A percentile compares a stretch with the other conserved stretches of the same genome.
phyloP scores from a whole-genome alignment of 2,113 vertebrate species.

The Oxyura jamaicensis region DNA sequence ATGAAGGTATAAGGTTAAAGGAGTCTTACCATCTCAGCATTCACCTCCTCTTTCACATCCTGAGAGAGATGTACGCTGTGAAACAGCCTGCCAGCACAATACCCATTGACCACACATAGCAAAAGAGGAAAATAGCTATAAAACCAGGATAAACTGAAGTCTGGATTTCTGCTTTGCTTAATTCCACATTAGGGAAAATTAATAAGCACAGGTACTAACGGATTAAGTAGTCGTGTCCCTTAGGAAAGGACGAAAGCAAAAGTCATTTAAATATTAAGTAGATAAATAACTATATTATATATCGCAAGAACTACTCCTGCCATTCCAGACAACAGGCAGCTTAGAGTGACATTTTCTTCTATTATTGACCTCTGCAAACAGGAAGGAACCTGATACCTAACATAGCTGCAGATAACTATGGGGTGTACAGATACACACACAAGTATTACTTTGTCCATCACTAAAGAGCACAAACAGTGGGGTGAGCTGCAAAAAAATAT shows the following conservation, averaged over 20 bases:
- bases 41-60: neutral
- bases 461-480: neutral
- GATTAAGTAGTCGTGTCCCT: neutral
- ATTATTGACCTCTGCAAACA: neutral
- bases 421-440: fast-evolving
- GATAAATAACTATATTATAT: neutral
- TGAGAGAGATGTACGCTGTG: fast-evolving
- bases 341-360: neutral
- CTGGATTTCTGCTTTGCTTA: neutral
- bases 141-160: neutral
- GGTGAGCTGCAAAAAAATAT: neutral
- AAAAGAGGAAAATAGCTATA: neutral
- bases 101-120: fast-evolving
- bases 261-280: neutral
- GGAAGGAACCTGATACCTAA: neutral
- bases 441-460: neutral
- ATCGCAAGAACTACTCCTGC: neutral
- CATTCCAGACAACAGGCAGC: neutral
- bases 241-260: neutral
- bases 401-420: too few relatives aligned
- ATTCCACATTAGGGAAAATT: neutral
- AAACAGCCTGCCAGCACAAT: neutral
- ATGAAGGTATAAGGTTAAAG: fast-evolving
- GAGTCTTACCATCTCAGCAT: neutral
- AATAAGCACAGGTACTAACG: neutral